Evolutionary conservation across 2,888 invertebrate genomes (phyloP).

Genomic region (Ornithoptera priamus): DNA sequence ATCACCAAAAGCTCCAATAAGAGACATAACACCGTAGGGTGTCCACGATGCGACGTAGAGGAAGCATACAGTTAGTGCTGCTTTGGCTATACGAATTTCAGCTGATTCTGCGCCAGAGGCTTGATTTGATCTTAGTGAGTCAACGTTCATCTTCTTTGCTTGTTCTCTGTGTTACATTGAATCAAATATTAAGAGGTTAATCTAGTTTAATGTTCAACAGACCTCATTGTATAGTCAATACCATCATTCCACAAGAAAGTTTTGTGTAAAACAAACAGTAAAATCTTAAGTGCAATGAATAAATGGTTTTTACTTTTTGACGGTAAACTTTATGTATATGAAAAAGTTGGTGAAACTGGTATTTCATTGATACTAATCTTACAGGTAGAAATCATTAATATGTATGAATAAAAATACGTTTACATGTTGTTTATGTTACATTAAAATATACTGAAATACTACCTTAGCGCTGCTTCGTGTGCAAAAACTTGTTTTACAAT

Average conservation of each 20-base stretch:
- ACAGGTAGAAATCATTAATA: too few species aligned
- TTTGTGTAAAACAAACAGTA: neutral
- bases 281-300: neutral
- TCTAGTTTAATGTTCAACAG: neutral
- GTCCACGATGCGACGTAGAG: constrained; percentile 93
- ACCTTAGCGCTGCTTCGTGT: constrained; percentile 89
- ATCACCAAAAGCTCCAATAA: constrained; percentile 91
- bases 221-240: neutral
- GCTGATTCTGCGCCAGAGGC: constrained; percentile 85
- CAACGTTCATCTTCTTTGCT: constrained; percentile 95
- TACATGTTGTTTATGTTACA: neutral
- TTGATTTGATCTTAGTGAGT: constrained; percentile 87
- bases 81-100: constrained; percentile 92
- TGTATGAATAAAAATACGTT: too few species aligned
- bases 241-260: neutral
- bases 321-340: neutral
- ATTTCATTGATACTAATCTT: too few species aligned
- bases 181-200: neutral
- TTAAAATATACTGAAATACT: constrained; percentile 20
- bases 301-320: neutral
- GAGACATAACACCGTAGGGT: constrained; percentile 90
- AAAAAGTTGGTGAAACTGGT: too few species aligned
- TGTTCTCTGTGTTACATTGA: constrained; percentile 55
- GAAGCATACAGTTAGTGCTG: constrained; percentile 92
- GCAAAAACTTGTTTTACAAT: constrained; percentile 92